Conservation (phyloP, 2,797 vertebrate genomes). For the Hephaestus fuliginosus region DNA sequence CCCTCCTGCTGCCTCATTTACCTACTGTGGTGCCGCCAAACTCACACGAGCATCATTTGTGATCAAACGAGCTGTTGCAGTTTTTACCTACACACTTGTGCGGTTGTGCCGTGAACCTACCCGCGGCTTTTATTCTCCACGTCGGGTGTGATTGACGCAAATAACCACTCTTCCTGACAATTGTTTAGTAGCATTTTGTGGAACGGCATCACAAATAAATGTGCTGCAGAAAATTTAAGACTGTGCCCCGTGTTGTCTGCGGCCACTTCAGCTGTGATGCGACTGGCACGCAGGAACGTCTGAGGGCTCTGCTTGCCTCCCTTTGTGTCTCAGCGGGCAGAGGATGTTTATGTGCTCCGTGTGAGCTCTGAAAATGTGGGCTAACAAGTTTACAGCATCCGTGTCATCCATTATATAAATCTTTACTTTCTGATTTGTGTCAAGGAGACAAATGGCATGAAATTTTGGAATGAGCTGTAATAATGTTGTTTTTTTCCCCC, state of each 20-base stretch:
- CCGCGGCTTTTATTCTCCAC: conserved; percentile 14
- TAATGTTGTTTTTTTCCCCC: conserved; percentile 87
- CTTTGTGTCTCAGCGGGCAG: conserved; percentile 61
- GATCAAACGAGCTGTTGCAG: conserved; percentile 28
- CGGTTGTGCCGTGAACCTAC: conserved; percentile 1
- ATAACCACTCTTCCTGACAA: conserved; percentile 28
- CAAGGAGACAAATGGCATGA: conserved; percentile 95
- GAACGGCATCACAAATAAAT: conserved; percentile 31
- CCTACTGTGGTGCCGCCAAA: conserved; percentile 67
- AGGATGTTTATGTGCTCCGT: conserved; percentile 82
- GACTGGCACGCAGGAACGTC: conserved; percentile 45
- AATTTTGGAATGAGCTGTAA: conserved; percentile 87
- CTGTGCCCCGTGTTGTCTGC: background rate
- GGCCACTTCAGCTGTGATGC: conserved; percentile 15
- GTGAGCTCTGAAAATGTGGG: conserved; percentile 90
- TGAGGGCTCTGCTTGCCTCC: conserved; percentile 47
- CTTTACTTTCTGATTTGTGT: conserved; percentile 98
- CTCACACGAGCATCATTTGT: conserved; percentile 32
- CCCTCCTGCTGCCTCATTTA: conserved; percentile 76
- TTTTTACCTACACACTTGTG: conserved; percentile 24
- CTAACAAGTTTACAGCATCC: conserved; percentile 95
- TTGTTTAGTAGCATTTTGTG: conserved; percentile 35
- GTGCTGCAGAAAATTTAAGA: conserved; percentile 6
- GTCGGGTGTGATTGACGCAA: conserved; percentile 37
- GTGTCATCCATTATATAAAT: conserved; percentile 95